These are phyloP conservation scores for Linyphia triangularis DNA, from an alignment of 2,888 invertebrate genomes.

Conservation along the genomic window DNA sequence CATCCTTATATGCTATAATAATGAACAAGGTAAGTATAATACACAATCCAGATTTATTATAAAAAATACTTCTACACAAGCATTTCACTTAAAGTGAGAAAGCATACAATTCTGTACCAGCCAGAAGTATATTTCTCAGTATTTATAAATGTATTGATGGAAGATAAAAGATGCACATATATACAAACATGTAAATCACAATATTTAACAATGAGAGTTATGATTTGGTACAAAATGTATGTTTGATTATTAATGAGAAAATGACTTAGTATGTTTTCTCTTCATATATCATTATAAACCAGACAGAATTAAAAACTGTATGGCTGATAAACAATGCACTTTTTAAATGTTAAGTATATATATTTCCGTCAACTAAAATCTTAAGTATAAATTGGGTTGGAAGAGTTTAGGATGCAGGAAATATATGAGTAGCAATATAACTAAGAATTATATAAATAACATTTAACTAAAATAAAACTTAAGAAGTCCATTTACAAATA, in stretches of 20 bases:
- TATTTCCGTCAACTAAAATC: too few species aligned
- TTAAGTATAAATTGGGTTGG: too few species aligned
- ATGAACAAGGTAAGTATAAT: too few species aligned
- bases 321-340: too few species aligned
- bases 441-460: too few species aligned
- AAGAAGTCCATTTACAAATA: too few species aligned
- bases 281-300: background rate
- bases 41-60: background rate
- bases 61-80: background rate
- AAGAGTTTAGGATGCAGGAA: too few species aligned
- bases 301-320: too few species aligned
- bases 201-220: background rate
- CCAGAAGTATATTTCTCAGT: slow-evolving; percentile 12
- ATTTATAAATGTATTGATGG: background rate
- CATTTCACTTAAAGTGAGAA: background rate
- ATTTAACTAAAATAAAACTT: too few species aligned
- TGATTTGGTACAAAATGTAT: background rate
- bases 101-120: slow-evolving; percentile 33
- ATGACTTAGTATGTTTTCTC: background rate
- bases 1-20: too few species aligned
- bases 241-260: background rate
- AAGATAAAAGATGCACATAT: slow-evolving; percentile 29
- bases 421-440: too few species aligned
- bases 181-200: background rate
- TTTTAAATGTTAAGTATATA: too few species aligned